These are phyloP conservation scores for Tapera naevia DNA, from an alignment of 2,797 vertebrate species.

Conservation along the genomic window DNA sequence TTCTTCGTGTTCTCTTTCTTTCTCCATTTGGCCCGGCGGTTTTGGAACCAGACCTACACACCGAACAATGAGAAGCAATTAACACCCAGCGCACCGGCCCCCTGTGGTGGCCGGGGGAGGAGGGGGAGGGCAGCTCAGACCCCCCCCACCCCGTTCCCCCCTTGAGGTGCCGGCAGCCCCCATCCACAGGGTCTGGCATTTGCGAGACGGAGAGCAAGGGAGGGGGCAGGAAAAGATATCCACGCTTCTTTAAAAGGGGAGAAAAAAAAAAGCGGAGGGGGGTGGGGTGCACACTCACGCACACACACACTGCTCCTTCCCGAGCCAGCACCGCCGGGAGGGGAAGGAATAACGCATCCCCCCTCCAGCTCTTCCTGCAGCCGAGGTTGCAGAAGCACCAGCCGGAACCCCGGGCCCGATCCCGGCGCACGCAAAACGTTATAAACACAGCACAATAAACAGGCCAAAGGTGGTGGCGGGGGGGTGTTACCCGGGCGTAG, in stretches of 20 bases:
- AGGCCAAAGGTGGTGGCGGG: too few relatives aligned
- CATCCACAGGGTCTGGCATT: not conserved
- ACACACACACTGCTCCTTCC: not conserved
- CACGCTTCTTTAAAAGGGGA: not conserved
- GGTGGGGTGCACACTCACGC: slow-evolving; percentile 8
- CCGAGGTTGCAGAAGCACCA: not conserved
- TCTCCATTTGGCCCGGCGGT: slow-evolving; percentile 97
- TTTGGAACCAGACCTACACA: slow-evolving; percentile 97
- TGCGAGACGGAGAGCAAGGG: not conserved
- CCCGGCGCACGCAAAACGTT: not conserved
- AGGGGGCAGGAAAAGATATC: not conserved
- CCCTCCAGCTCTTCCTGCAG: not conserved
- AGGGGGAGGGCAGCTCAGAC: slow-evolving; percentile 3
- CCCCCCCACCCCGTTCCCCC: slow-evolving; percentile 33
- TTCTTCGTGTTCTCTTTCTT: slow-evolving; percentile 99
- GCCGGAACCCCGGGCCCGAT: not conserved
- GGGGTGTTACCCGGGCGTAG: not conserved
- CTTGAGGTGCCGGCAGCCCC: not conserved
- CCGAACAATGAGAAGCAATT: slow-evolving; percentile 73
- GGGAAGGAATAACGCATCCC: not conserved
- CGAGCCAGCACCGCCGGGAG: not conserved
- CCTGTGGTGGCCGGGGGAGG: slow-evolving; percentile 23
- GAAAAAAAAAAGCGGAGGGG: too few relatives aligned
- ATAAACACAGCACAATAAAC: not conserved
- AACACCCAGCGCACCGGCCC: slow-evolving; percentile 59